Evolutionary conservation across 2,797 vertebrate species (phyloP), one percentile per base, ranked within the genome.

Genomic region (Eulemur rubriventer): DNA sequence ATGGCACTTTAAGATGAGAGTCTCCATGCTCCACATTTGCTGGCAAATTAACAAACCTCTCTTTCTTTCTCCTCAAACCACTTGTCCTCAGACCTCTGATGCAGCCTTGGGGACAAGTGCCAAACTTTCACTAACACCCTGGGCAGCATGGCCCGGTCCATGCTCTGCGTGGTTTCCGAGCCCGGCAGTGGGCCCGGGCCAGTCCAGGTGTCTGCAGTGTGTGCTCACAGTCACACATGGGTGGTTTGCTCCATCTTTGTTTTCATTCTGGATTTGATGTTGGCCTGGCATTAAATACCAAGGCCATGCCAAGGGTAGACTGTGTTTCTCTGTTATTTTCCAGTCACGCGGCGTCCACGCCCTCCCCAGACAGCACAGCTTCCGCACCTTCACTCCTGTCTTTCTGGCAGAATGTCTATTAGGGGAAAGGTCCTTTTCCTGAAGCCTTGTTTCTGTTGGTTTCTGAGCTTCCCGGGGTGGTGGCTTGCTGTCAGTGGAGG

Each of bases 151-250:
- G 43, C 55, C 35, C 30, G 6, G 22, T n/a, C 24, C 46, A 55
- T 83, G 52, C 30, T 59, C 59, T 70, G 59, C 9, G 0, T 6
- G 70, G 41, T 69, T 75, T 46, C 43, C 11, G 46, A 50, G 65
- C 65, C 48, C 30, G 12, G 24, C 55, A 13, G 65, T 14, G 33
- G 26, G 17, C 65, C 33, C 4, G 14, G 63, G 46, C 41, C 46
- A 18, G 10, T n/a, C 13, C 20, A 3, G 20, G n/a, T 12, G 3
- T 46, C 38, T 5, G 0, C n/a, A 17, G 33, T 7, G 9, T 13
- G 0, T 55, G 35, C 17, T 55, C 33, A 2, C 0, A 10, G 30
- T 16, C 2, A 3, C 70, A 6, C 6, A n/a, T 4, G 1, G 24
- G 43, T 50, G 30, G 5, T 35, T 61, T 52, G 46, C 18, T 33